Evolutionary conservation across 1,140 invertebrate species (phyloP), one percentile per base, ranked within the genome.

Genomic region (Papilio machaon): DNA sequence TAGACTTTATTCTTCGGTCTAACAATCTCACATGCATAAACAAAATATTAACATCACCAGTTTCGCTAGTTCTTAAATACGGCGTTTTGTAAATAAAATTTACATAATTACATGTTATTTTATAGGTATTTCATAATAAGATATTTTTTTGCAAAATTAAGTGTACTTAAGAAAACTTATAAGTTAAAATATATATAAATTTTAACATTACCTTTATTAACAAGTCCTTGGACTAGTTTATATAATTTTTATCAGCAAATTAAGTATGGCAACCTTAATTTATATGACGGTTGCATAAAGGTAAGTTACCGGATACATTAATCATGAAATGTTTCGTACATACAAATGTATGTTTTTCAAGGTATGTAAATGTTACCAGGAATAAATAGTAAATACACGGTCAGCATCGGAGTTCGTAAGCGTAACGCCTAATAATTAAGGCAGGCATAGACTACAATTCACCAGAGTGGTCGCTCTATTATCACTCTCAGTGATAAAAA

Each of bases 291-390:
- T 64, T 64, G 23, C 10, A 30, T 64, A 64, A 64, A 64, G 23
- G 60, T 30, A 70, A 70, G 64, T 70, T 15, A 70, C 23, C 64
- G 64, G 64, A 70, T 70, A 38, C 30, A 38, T 70, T 38, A 35
- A 35, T 70, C 13, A 70, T 38, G 30, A 58, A 19, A 8, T 9
- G n/a, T 58, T 58, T 54, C 23, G 15, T 54, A n/a, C 5, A 58
- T 19, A 64, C 30, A 15, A 1, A 67, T 30, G 64, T 10, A 70
- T 70, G 2, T 35, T 64, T 19, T 64, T 64, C 60, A 64, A 64
- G 58, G 58, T 30, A 17, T 15, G 17, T 64, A 64, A 64, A 19
- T 11, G 2, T 64, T 30, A 19, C 2, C 11, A 64, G 60, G 19
- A 8, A 11, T 64, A 30, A 19, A 64, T 30, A 30, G 23, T 30